Conservation (phyloP, 2,888 invertebrate species). For the Dione juno region DNA sequence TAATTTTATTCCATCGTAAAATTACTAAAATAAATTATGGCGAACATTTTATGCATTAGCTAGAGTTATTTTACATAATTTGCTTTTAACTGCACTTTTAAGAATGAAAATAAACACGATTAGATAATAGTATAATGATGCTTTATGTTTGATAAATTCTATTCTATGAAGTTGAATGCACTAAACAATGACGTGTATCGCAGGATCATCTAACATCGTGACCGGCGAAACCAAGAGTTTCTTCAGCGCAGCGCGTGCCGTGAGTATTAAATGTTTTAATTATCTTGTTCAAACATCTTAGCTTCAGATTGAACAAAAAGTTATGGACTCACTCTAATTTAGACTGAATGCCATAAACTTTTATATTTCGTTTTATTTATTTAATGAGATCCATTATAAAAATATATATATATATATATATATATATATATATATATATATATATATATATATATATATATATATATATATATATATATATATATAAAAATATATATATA, state of each 20-base stretch:
- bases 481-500: background rate
- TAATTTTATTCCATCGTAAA: constrained; percentile 43
- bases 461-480: background rate
- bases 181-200: constrained; percentile 67
- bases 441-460: background rate
- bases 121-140: background rate
- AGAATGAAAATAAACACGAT: background rate
- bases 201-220: constrained; percentile 93
- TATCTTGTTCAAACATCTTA: constrained; percentile 50
- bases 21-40: constrained; percentile 37
- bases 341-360: background rate
- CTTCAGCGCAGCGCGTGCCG: constrained; percentile 94
- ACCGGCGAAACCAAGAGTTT: constrained; percentile 96
- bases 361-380: constrained; percentile 3
- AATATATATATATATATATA: background rate
- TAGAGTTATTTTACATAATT: background rate
- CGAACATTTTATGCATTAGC: constrained; percentile 25
- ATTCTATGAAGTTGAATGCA: constrained; percentile 34
- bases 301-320: constrained; percentile 10
- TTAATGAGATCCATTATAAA: background rate
- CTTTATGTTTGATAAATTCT: background rate
- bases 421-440: too few species aligned
- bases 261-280: constrained; percentile 80
- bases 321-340: constrained; percentile 5
- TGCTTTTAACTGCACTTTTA: background rate